Percentiles rank a stretch among this genome's conserved stretches.
Conservation (phyloP, 64 coral and sea anemone genomes). For the Cladopsammia gracilis region DNA sequence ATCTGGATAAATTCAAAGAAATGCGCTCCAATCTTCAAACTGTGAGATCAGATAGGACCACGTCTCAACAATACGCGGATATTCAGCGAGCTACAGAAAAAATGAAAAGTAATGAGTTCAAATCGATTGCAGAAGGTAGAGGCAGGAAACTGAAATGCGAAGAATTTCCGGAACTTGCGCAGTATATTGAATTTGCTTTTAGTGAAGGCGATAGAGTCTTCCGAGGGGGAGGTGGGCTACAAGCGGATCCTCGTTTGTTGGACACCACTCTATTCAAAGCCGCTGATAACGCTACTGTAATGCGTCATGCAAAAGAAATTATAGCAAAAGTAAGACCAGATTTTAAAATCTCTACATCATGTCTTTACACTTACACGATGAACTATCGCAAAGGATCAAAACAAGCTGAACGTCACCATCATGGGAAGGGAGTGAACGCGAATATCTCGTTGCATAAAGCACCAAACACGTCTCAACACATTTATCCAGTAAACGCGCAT, state of each 20-base stretch:
- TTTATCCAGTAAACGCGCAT: slow-evolving; percentile 33
- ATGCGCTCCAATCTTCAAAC: no score
- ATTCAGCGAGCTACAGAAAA: no score
- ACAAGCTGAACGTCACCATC: slow-evolving; percentile 55
- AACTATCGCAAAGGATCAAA: slow-evolving; percentile 66
- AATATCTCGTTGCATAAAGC: slow-evolving; percentile 53
- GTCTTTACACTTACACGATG: slow-evolving; percentile 58
- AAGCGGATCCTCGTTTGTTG: slow-evolving; percentile 39
- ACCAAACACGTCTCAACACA: slow-evolving; percentile 5
- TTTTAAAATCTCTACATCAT: slow-evolving; percentile 42
- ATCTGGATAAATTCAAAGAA: no score
- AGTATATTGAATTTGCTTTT: not conserved
- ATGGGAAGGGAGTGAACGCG: slow-evolving; percentile 35
- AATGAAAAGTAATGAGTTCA: no score
- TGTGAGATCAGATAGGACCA: no score
- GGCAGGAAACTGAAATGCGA: slow-evolving; percentile 64
- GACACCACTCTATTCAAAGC: slow-evolving; percentile 64
- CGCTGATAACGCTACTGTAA: slow-evolving; percentile 53
- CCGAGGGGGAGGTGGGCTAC: slow-evolving; percentile 34
- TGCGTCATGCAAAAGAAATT: slow-evolving; percentile 60
- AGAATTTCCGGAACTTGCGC: slow-evolving; percentile 64
- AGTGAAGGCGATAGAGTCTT: slow-evolving; percentile 41
- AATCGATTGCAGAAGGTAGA: slow-evolving; percentile 19
- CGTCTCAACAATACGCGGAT: no score
- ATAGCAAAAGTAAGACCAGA: not conserved